These are phyloP conservation scores for Ispidina lecontei DNA, from an alignment of 2,797 vertebrate genomes.

Conservation along the genomic window DNA sequence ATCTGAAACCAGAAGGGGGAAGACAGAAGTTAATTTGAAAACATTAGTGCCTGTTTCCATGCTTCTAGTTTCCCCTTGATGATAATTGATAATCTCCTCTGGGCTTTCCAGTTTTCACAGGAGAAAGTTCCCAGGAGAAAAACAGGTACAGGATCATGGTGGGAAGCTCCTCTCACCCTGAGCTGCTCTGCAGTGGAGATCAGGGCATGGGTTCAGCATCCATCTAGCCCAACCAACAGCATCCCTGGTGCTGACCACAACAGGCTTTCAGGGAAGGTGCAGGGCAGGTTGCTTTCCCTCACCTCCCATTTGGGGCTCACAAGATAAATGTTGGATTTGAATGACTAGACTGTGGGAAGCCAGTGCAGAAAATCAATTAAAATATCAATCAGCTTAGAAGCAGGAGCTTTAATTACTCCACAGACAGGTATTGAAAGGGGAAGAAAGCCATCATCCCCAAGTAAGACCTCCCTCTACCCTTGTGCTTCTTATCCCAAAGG, in stretches of 20 bases:
- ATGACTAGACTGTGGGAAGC: constrained; percentile 36
- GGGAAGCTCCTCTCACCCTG: neutral
- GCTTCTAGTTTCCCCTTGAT: neutral
- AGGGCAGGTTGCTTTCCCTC: neutral
- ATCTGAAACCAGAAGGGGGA: neutral
- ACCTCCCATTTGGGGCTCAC: neutral
- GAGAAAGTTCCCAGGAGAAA: neutral
- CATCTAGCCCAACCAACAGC: neutral
- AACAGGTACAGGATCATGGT: neutral
- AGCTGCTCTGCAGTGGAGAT: neutral
- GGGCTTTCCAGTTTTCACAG: too few species aligned
- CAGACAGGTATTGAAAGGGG: constrained; percentile 23
- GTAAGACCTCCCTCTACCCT: neutral
- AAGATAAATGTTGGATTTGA: neutral
- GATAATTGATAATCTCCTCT: neutral
- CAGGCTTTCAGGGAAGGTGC: rapidly evolving
- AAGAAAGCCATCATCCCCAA: neutral
- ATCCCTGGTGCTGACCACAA: rapidly evolving
- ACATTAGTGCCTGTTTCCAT: neutral
- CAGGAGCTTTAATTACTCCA: constrained; percentile 55
- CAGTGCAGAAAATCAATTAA: constrained; percentile 68
- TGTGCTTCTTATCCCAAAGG: neutral
- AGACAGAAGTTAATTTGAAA: neutral
- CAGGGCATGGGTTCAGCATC: neutral
- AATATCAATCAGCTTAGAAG: constrained; percentile 65